Percentiles rank a stretch among this genome's conserved stretches.
Conservation (phyloP, 2,888 invertebrate species). For the Lingula anatina region DNA sequence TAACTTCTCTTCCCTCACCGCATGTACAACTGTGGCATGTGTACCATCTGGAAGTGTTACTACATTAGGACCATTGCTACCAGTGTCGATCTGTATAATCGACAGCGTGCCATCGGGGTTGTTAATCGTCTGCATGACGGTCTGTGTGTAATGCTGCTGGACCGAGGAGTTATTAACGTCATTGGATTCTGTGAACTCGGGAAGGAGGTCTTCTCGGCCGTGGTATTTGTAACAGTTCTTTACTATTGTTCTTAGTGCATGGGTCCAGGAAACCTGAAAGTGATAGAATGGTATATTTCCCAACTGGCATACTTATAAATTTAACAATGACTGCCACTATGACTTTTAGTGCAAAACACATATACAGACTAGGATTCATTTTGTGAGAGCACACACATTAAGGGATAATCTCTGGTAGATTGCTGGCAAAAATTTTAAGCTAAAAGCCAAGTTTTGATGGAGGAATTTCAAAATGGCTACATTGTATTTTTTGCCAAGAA, state of each 20-base stretch:
- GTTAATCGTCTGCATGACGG: conserved; percentile 90
- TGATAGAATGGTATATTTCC: conserved; percentile 54
- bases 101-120: conserved; percentile 96
- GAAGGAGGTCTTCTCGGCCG: conserved; percentile 88
- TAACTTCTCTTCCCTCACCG: no score
- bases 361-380: no score
- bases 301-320: no score
- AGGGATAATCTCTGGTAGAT: no score
- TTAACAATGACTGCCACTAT: no score
- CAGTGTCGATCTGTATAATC: conserved; percentile 70
- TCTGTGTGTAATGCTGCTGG: conserved; percentile 65
- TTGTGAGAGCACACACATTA: no score
- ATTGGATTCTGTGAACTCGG: conserved; percentile 88
- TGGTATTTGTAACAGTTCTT: conserved; percentile 98
- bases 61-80: conserved; percentile 55
- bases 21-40: conserved; percentile 83
- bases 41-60: conserved; percentile 94
- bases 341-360: no score
- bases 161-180: no score
- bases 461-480: no score
- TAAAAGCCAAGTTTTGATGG: no score
- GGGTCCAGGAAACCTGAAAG: conserved; percentile 92
- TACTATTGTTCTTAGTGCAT: conserved; percentile 91
- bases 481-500: no score
- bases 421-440: no score